Conservation (phyloP, 2,888 invertebrate genomes). For the Drosophila limbata region DNA sequence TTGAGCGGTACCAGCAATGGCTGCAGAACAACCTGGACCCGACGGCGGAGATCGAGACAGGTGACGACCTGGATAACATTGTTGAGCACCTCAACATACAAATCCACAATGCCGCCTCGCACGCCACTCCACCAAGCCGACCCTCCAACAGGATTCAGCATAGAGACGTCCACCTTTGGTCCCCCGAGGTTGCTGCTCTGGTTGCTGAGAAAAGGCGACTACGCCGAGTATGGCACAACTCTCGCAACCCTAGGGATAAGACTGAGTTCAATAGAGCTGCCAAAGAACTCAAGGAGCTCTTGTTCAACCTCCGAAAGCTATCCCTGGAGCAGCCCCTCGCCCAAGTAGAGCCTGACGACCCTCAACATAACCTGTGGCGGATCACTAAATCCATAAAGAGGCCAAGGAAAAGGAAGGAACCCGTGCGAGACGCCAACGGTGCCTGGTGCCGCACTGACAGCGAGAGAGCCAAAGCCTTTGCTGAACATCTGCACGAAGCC, state of each 20-base stretch:
- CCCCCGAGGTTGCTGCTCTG: too few species aligned
- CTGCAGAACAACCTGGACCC: background rate
- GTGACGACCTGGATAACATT: background rate
- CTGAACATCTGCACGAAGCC: background rate
- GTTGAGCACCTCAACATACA: background rate
- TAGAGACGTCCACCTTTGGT: conserved; percentile 1
- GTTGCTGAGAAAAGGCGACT: too few species aligned
- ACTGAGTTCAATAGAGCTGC: too few species aligned
- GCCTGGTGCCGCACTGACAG: conserved; percentile 1
- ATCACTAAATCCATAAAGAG: too few species aligned
- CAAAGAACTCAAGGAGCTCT: too few species aligned
- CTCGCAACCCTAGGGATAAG: too few species aligned
- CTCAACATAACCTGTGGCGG: too few species aligned
- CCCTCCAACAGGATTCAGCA: background rate
- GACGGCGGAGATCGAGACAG: background rate
- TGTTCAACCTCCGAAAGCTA: too few species aligned
- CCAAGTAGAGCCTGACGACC: too few species aligned
- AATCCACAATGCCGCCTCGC: background rate
- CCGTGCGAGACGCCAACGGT: background rate
- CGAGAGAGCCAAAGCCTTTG: background rate
- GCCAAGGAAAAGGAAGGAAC: background rate
- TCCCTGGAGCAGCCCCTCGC: too few species aligned
- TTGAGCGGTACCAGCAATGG: too few species aligned
- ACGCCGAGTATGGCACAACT: too few species aligned
- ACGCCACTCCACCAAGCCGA: background rate